Conservation (phyloP, 2,113 vertebrate species). For the Taurulus bubalis region DNA sequence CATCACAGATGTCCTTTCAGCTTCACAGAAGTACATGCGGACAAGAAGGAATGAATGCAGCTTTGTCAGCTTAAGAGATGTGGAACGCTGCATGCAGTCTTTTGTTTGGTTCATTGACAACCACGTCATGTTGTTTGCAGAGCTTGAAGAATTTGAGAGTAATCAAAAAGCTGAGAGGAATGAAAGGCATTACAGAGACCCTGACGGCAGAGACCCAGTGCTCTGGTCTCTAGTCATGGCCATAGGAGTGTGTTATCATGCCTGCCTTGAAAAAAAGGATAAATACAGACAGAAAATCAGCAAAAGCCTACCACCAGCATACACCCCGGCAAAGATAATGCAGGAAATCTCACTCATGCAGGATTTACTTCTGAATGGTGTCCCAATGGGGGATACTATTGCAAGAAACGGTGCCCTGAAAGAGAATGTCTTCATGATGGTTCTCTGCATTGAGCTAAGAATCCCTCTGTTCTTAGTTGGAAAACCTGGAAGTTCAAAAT, state of each 20-base stretch:
- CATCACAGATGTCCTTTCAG: constrained; percentile 86
- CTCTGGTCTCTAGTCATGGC: constrained; percentile 92
- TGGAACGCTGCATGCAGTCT: constrained; percentile 92
- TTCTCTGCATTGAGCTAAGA: constrained; percentile 93
- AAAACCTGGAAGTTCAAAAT: constrained; percentile 98
- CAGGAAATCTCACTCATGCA: constrained; percentile 89
- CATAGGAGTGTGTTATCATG: constrained; percentile 92
- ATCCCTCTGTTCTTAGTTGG: constrained; percentile 97
- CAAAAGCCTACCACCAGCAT: constrained; percentile 76
- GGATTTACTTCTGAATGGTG: constrained; percentile 89
- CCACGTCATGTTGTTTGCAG: constrained; percentile 77
- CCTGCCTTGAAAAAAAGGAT: constrained; percentile 89
- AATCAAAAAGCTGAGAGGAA: constrained; percentile 11
- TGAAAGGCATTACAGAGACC: constrained; percentile 7
- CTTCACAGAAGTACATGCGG: constrained; percentile 93
- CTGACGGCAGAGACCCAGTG: constrained; percentile 62
- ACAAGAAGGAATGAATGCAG: constrained; percentile 87
- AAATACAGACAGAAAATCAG: constrained; percentile 84
- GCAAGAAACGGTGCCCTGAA: constrained; percentile 93
- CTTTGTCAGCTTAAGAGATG: constrained; percentile 95
- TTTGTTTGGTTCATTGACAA: constrained; percentile 90
- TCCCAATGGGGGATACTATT: constrained; percentile 88
- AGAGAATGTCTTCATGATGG: constrained; percentile 99
- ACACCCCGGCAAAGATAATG: constrained; percentile 79
- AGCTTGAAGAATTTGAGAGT: constrained; percentile 73